Conservation (phyloP, 2,888 invertebrate genomes). For the Patella depressa region DNA sequence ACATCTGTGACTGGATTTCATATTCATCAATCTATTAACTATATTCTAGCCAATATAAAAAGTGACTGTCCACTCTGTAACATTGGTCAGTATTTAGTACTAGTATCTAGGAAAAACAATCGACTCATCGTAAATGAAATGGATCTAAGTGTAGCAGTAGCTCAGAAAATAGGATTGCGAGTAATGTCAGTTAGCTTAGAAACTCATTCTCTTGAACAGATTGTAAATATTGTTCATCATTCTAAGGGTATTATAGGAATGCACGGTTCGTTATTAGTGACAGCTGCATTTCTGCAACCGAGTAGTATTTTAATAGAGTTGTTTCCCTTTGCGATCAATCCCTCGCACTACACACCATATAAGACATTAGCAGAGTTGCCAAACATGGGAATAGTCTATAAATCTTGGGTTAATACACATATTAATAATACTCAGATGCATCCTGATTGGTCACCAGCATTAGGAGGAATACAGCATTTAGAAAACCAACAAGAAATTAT, state of each 20-base stretch:
- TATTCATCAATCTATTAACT: constrained; percentile 38
- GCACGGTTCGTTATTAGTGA: constrained; percentile 72
- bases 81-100: constrained; percentile 48
- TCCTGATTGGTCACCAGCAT: constrained; percentile 66
- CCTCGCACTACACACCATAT: constrained; percentile 72
- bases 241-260: constrained; percentile 69
- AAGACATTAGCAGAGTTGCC: constrained; percentile 68
- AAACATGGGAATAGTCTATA: constrained; percentile 68
- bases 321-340: constrained; percentile 74
- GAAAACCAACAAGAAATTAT: constrained; percentile 63
- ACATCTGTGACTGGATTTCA: constrained; percentile 45
- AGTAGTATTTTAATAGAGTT: constrained; percentile 72
- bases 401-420: constrained; percentile 70
- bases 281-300: constrained; percentile 71
- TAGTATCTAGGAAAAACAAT: constrained; percentile 69
- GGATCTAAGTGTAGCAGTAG: constrained; percentile 65
- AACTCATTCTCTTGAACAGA: constrained; percentile 56
- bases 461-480: constrained; percentile 72
- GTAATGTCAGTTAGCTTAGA: constrained; percentile 61
- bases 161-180: constrained; percentile 49
- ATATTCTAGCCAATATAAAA: constrained; percentile 38
- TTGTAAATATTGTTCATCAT: constrained; percentile 53
- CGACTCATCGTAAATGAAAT: constrained; percentile 72
- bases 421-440: constrained; percentile 63
- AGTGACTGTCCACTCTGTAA: constrained; percentile 24